Percentiles rank a stretch among this genome's conserved stretches.
Conservation (phyloP, 2,888 invertebrate species). For the Aphrophora alni region DNA sequence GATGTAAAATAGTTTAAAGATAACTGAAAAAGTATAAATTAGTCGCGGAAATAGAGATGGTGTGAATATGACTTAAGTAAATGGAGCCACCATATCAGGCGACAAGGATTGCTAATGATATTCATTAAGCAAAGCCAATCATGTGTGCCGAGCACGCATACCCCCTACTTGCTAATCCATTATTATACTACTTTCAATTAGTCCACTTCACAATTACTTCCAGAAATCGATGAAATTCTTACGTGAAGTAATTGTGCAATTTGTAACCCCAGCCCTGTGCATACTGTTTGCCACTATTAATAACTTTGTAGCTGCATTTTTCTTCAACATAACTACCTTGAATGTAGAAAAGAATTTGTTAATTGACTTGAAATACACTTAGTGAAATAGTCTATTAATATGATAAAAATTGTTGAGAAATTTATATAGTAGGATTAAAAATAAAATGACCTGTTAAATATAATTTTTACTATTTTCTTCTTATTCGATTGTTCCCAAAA, state of each 20-base stretch:
- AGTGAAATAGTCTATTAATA: neutral
- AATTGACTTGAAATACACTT: neutral
- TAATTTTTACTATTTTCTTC: no score
- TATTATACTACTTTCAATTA: neutral
- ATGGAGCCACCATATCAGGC: neutral
- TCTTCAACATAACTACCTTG: neutral
- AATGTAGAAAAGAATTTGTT: neutral
- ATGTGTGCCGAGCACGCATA: neutral
- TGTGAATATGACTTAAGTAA: no score
- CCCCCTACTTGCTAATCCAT: neutral
- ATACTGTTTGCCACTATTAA: neutral
- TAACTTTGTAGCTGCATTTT: neutral
- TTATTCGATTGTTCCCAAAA: no score
- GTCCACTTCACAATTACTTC: neutral
- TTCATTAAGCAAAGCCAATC: neutral
- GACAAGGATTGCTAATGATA: no score
- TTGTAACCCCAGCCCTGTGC: neutral
- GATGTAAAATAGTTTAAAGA: no score
- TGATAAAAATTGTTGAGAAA: no score
- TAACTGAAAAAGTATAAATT: no score
- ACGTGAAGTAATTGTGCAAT: neutral
- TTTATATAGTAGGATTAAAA: no score
- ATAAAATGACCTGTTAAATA: no score
- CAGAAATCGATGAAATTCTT: neutral
- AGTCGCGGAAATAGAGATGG: no score